Evolutionary conservation across 2,113 vertebrate species (phyloP), one percentile per base, ranked within the genome.

Genomic region (Cranoglanis bouderius): DNA sequence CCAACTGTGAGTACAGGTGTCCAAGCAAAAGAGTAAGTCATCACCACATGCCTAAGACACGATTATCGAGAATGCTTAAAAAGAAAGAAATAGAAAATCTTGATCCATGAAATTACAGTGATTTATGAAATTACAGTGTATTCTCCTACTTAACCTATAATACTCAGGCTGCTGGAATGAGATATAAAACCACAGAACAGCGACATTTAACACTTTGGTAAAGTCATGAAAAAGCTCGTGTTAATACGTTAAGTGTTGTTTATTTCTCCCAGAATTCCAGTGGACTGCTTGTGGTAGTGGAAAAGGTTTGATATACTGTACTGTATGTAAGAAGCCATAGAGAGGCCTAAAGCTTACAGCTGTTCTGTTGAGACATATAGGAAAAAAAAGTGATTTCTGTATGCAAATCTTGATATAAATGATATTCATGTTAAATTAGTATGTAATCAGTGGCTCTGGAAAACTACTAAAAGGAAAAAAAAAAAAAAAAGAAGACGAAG

Each of bases 331-430:
- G 49, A 59, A 82, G n/a, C 8, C n/a, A 57, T n/a, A 94, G 49
- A 35, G n/a, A 87, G 85, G 59, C 49, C 72, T 80, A 93, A 89
- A 85, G 84, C 91, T 85, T 91, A 90, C 89, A 87, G 90, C 94
- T 95, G 94, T 94, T 95, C 95, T 94, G 94, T 88, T 80, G 92
- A 92, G 89, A 94, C 16, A 93, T 91, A 84, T 87, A 92, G 8
- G 46, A 87, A 90, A 90, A 87, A 88, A 91, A 91, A 55, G 0
- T 93, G 92, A 93, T 94, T 93, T 94, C 91, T 92, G 92, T 89
- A 75, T 90, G 89, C 88, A 81, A 88, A 92, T 55, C 91, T 49
- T 63, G 90, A 84, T 72, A 72, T 89, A 84, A 87, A 88, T 86
- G 90, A 93, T 93, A 94, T 92, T 93, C 91, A 92, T 92, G 90